A percentile compares a stretch with the other conserved stretches of the same genome.
phyloP scores from a whole-genome alignment of 2,113 vertebrate species.

The Regulus satrapa region DNA sequence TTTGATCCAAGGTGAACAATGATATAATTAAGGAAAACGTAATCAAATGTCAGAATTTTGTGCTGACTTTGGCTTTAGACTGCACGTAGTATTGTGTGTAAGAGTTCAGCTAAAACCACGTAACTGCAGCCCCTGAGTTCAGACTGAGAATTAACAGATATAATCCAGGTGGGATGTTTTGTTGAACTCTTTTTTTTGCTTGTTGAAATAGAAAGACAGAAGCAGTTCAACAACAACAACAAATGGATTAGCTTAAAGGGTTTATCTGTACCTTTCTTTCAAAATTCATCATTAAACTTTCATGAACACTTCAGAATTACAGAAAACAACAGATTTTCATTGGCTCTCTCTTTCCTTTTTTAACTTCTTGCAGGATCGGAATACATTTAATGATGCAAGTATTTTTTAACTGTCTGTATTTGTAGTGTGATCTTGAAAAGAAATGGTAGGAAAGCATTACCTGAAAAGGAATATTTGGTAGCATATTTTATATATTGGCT shows the following conservation, averaged over 20 bases:
- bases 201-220: background rate
- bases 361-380: background rate
- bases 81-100: background rate
- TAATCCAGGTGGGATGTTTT: background rate
- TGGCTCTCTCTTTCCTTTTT: background rate
- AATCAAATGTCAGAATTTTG: background rate
- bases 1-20: background rate
- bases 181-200: background rate
- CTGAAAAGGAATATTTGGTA: background rate
- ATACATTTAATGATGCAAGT: background rate
- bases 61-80: background rate
- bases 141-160: background rate
- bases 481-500: background rate
- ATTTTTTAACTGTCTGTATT: background rate
- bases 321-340: background rate
- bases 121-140: background rate
- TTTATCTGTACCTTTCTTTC: background rate
- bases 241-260: no score
- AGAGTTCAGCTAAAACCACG: background rate
- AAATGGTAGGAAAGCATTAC: background rate
- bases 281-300: background rate
- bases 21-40: background rate
- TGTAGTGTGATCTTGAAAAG: background rate
- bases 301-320: background rate
- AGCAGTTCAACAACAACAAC: background rate